Conservation (phyloP, 2,113 vertebrate species). For the Alethe diademata region DNA sequence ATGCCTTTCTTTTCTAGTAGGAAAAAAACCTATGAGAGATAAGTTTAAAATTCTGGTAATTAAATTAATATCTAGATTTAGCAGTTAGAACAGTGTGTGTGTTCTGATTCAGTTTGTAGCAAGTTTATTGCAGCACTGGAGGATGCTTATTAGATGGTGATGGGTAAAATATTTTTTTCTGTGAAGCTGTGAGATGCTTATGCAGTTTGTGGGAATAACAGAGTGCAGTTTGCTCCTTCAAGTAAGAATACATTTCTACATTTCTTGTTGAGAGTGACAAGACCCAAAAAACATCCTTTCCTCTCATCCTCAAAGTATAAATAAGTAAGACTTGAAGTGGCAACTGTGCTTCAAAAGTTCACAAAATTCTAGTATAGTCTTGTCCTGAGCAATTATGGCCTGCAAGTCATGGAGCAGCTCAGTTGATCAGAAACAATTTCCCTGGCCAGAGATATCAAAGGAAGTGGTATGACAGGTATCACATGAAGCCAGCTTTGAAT, state of each 20-base stretch:
- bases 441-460: background rate
- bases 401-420: background rate
- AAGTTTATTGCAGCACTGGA: background rate
- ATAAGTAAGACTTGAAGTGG: background rate
- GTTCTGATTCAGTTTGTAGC: background rate
- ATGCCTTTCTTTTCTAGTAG: background rate
- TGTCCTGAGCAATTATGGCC: background rate
- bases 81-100: background rate
- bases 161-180: background rate
- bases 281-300: background rate
- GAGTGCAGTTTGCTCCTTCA: rapidly evolving
- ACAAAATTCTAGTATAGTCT: background rate
- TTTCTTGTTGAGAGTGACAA: background rate
- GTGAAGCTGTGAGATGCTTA: background rate
- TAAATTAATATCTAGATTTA: background rate
- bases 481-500: background rate
- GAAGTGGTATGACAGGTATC: background rate
- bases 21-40: background rate
- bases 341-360: background rate
- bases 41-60: background rate
- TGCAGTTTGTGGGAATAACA: background rate
- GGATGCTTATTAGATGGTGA: background rate
- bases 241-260: background rate
- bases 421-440: background rate
- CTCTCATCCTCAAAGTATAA: background rate